Conservation (phyloP, 37 sponge, comb jelly and placozoan genomes). For the Mnemiopsis leidyi region DNA sequence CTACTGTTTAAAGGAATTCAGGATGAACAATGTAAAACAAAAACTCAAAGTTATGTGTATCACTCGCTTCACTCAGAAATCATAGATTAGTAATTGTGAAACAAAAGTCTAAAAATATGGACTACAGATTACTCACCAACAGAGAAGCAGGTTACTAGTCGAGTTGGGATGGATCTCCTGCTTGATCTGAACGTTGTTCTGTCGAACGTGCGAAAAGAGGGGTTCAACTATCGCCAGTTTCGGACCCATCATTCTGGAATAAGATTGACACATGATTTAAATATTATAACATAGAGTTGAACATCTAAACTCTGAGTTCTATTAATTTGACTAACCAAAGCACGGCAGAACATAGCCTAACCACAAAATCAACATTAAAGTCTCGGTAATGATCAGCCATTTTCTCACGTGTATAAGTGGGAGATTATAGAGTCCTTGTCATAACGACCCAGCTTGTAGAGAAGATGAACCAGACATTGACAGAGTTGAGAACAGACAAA, state of each 20-base stretch:
- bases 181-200: slow-evolving; percentile 16
- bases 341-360: too few relatives aligned
- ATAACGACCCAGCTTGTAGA: background rate
- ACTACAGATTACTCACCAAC: background rate
- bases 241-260: background rate
- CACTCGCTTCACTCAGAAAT: too few relatives aligned
- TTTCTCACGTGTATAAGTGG: background rate
- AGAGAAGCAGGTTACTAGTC: background rate
- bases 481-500: background rate
- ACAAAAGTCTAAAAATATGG: background rate
- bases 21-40: background rate
- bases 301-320: too few relatives aligned
- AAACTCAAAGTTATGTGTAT: too few relatives aligned
- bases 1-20: background rate
- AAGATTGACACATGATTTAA: too few relatives aligned
- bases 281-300: too few relatives aligned
- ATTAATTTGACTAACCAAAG: too few relatives aligned
- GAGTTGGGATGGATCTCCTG: slow-evolving; percentile 14
- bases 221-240: slow-evolving; percentile 17
- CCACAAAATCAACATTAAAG: background rate
- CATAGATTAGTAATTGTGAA: background rate
- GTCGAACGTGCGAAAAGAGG: slow-evolving; percentile 10
- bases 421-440: slow-evolving; percentile 51
- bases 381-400: background rate
- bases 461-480: background rate